Conservation (phyloP, 2,888 invertebrate species). For the Stenchaetothrips biformis region DNA sequence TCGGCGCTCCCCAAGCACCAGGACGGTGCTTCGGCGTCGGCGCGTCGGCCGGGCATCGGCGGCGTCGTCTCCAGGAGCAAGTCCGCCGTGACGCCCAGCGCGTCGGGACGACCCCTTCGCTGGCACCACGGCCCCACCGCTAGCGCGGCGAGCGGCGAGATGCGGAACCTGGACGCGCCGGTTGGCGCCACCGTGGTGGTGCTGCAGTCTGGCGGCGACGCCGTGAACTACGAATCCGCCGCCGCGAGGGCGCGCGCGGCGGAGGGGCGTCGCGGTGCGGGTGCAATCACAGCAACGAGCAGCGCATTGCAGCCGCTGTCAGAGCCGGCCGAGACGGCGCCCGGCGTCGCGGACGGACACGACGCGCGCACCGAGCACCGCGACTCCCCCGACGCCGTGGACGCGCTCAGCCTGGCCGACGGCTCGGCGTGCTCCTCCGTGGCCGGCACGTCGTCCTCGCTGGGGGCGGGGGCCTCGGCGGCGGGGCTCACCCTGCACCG, state of each 20-base stretch:
- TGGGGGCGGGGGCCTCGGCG: neutral
- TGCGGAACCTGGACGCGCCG: neutral
- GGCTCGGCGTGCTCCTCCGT: slow-evolving; percentile 19
- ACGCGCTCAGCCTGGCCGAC: neutral
- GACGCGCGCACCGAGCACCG: slow-evolving; percentile 2
- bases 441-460: neutral
- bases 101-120: neutral
- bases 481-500: neutral
- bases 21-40: neutral
- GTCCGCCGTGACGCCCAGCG: neutral
- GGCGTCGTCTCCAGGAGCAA: neutral
- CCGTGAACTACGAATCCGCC: neutral
- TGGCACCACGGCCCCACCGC: neutral
- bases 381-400: neutral
- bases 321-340: neutral
- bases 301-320: neutral
- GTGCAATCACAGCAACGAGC: too few species aligned
- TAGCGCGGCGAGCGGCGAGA: neutral
- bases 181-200: slow-evolving; percentile 18
- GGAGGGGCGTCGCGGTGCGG: too few species aligned
- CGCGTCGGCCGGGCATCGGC: neutral
- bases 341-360: neutral
- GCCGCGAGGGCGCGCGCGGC: too few species aligned
- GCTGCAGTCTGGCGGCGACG: slow-evolving; percentile 21
- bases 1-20: neutral